Evolutionary conservation across 2,113 vertebrate species (phyloP), one percentile per base, ranked within the genome.

Genomic region (Salvelinus fontinalis): DNA sequence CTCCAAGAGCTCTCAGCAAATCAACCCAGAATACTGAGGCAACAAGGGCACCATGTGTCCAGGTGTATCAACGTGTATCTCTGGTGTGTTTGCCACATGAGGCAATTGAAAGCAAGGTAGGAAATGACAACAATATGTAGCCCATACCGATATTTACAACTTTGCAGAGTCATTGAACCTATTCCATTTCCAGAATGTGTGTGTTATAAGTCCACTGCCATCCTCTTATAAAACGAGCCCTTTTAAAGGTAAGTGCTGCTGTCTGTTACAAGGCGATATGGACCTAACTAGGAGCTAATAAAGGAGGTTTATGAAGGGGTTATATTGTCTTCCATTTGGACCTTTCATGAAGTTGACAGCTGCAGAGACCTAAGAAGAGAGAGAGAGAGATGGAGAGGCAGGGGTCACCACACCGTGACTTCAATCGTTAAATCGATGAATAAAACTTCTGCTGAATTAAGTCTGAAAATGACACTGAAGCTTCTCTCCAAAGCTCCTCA

Each of bases 1-100:
- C 81, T 80, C 67, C 74, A 68, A 83, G 76, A 81, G 81, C 77
- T 82, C 78, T 82, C 79, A 86, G 80, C 73, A 84, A 83, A 89
- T 84, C 49, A 77, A 78, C 79, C 73, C 26, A 54, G 75, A 87
- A 82, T 74, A 81, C 83, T 69, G 62, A 65, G 75, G 79, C 75
- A 68, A 65, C 77, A 65, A 77, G 83, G 84, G 65, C 83, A 67
- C 67, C 48, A 74, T 85, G 89, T 78, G 81, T 89, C 84, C 70
- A 87, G 22, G 71, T 0, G 75, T 70, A 87, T 89, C 84, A 65
- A 87, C 24, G 65, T 0, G 76, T 62, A 87, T 51, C 29, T 22
- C 69, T 27, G 31, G 67, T 73, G 73, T 79, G 68, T 77, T 80
- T 57, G 31, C 73, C 72, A 2, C 24, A n/a, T 67, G 6, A 66